phyloP scores from a whole-genome alignment of 1,140 invertebrate genomes.

The Drosophila sproati region DNA sequence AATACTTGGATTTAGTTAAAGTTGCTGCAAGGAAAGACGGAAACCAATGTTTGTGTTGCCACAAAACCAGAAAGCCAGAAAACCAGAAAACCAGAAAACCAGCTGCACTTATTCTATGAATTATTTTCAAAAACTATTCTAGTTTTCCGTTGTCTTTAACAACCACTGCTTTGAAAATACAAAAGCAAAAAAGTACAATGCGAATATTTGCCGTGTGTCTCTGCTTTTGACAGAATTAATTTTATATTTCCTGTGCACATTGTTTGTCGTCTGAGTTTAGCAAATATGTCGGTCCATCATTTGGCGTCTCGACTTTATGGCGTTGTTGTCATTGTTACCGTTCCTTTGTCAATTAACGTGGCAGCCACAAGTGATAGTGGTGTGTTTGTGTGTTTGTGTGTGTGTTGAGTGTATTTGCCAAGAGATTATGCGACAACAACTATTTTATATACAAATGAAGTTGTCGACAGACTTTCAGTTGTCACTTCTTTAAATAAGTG shows the following conservation, averaged over 20 bases:
- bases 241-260: neutral
- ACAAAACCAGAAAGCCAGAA: no score
- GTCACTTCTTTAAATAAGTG: no score
- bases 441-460: neutral
- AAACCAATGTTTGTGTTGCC: no score
- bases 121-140: neutral
- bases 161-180: no score
- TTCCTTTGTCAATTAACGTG: constrained; percentile 33
- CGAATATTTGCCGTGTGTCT: neutral
- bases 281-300: constrained; percentile 24
- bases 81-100: no score
- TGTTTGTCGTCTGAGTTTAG: constrained; percentile 24
- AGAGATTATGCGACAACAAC: constrained; percentile 38
- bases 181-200: no score
- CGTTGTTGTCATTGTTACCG: constrained; percentile 35
- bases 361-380: constrained; percentile 33
- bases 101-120: no score
- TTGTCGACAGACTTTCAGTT: constrained; percentile 1
- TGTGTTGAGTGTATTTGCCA: neutral
- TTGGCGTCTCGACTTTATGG: constrained; percentile 14
- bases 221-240: neutral
- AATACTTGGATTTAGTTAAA: constrained; percentile 24
- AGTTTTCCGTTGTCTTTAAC: no score
- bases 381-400: neutral
- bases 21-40: neutral